Evolutionary conservation across 2,888 invertebrate genomes (phyloP).

Genomic region (Drosophila dives): DNA sequence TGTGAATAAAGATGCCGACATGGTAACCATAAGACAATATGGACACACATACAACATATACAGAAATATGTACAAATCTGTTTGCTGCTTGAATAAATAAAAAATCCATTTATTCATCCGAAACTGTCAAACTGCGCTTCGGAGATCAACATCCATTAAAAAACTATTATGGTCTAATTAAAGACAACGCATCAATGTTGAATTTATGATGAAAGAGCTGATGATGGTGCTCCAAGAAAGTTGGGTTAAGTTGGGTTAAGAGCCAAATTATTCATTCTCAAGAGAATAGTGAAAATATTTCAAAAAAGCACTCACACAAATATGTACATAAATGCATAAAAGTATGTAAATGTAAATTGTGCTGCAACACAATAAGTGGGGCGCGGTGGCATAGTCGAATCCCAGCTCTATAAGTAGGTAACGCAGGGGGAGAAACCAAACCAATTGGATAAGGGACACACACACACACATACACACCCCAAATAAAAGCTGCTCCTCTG

Average conservation of each 20-base stretch:
- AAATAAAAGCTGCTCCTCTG: slow-evolving; percentile 27
- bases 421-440: slow-evolving; percentile 27
- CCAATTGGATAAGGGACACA: slow-evolving; percentile 55
- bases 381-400: not conserved
- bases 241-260: slow-evolving; percentile 4
- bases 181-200: slow-evolving; percentile 12
- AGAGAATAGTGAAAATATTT: slow-evolving; percentile 21
- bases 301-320: slow-evolving; percentile 15
- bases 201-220: not conserved
- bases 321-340: slow-evolving; percentile 44
- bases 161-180: slow-evolving; percentile 31
- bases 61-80: slow-evolving; percentile 5
- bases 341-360: slow-evolving; percentile 49
- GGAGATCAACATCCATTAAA: slow-evolving; percentile 3
- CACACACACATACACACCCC: slow-evolving; percentile 20
- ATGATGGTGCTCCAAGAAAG: not conserved
- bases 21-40: not conserved
- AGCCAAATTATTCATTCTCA: slow-evolving; percentile 21
- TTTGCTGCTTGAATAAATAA: slow-evolving; percentile 3
- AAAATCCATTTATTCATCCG: slow-evolving; percentile 1
- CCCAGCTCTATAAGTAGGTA: slow-evolving; percentile 45
- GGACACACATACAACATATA: not conserved
- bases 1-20: slow-evolving; percentile 1
- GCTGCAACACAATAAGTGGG: slow-evolving; percentile 33
- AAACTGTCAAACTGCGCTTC: slow-evolving; percentile 1